Evolutionary conservation across 2,113 vertebrate species (phyloP).

Genomic region (Oncorhynchus gorbuscha): DNA sequence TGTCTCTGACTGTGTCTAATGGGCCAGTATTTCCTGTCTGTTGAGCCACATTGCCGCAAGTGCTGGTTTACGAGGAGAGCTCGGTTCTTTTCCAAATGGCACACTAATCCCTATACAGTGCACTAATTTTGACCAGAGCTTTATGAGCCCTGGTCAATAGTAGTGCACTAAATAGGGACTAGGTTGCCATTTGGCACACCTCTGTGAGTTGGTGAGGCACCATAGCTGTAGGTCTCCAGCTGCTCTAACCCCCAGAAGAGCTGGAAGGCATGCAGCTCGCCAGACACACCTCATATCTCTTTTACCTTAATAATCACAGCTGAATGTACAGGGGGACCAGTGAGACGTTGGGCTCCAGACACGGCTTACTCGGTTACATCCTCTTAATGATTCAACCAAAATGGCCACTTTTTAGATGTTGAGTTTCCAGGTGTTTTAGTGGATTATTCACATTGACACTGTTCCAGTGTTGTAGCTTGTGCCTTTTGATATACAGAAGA

Average conservation of each 20-base stretch:
- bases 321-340: not conserved
- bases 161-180: too few species aligned
- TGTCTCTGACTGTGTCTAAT: not conserved
- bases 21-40: slow-evolving; percentile 18
- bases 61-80: slow-evolving; percentile 2
- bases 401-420: not conserved
- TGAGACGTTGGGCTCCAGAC: not conserved
- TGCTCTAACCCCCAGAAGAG: not conserved
- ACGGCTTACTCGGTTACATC: not conserved
- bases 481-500: not conserved
- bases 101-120: too few species aligned
- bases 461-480: not conserved
- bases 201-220: not conserved
- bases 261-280: not conserved
- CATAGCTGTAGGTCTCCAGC: not conserved
- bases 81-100: not conserved
- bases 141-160: too few species aligned
- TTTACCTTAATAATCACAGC: not conserved
- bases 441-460: not conserved
- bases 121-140: too few species aligned
- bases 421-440: not conserved
- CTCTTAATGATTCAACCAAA: not conserved
- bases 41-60: slow-evolving; percentile 13
- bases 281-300: not conserved
- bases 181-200: too few species aligned